Evolutionary conservation across 1,140 invertebrate genomes (phyloP).

Genomic region (Drosophila repletoides): DNA sequence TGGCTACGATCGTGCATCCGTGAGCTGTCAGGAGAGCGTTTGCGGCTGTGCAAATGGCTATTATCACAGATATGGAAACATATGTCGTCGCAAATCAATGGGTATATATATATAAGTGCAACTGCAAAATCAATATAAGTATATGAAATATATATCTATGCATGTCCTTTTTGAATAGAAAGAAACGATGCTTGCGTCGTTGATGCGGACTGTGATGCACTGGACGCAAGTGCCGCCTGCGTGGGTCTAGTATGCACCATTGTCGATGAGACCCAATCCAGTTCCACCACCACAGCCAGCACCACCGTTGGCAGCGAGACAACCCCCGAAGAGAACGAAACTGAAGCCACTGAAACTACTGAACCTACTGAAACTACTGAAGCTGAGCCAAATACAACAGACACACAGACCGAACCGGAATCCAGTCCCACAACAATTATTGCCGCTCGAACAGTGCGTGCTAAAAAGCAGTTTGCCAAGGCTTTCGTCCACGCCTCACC

Average conservation of each 20-base stretch:
- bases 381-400: slow-evolving; percentile 3
- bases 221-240: slow-evolving; percentile 64
- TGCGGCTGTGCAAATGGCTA: slow-evolving; percentile 81
- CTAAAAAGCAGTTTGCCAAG: slow-evolving; percentile 40
- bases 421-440: slow-evolving; percentile 13
- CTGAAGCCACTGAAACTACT: slow-evolving; percentile 19
- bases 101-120: slow-evolving; percentile 35
- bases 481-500: slow-evolving; percentile 56
- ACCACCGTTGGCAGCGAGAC: slow-evolving; percentile 35
- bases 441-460: neutral
- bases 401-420: slow-evolving; percentile 16
- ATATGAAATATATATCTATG: neutral
- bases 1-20: slow-evolving; percentile 80
- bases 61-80: slow-evolving; percentile 82
- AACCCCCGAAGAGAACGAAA: slow-evolving; percentile 30
- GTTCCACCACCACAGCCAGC: neutral
- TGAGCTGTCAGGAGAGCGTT: slow-evolving; percentile 70
- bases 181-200: slow-evolving; percentile 80
- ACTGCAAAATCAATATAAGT: neutral
- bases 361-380: slow-evolving; percentile 23
- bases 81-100: slow-evolving; percentile 82
- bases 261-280: slow-evolving; percentile 48
- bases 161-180: slow-evolving; percentile 33
- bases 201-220: slow-evolving; percentile 72
- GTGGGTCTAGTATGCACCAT: slow-evolving; percentile 56